These are phyloP conservation scores for Numenius arquata DNA, from an alignment of 2,113 vertebrate genomes.

Conservation along the genomic window DNA sequence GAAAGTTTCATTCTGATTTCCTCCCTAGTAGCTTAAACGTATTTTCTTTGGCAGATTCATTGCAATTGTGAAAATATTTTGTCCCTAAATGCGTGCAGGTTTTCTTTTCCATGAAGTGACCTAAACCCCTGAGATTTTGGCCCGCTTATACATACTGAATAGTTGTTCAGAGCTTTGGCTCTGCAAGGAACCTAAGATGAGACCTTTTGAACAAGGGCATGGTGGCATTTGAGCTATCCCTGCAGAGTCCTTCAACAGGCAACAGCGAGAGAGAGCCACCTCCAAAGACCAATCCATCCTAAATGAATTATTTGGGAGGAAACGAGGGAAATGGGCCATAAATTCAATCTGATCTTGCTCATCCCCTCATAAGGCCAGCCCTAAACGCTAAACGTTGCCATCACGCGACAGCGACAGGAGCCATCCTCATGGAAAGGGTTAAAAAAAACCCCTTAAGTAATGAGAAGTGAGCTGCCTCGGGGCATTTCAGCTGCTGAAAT, in stretches of 20 bases:
- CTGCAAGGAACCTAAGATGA: background rate
- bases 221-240: background rate
- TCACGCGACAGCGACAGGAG: background rate
- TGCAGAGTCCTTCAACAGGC: background rate
- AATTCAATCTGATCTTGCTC: background rate
- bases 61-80: background rate
- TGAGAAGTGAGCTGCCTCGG: background rate
- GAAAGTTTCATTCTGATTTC: background rate
- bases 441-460: background rate
- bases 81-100: background rate
- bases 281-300: background rate
- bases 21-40: background rate
- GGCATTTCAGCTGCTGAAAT: slow-evolving; percentile 39
- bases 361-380: background rate
- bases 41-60: slow-evolving; percentile 18
- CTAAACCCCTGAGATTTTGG: background rate
- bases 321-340: background rate
- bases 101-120: background rate
- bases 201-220: background rate
- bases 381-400: background rate
- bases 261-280: background rate
- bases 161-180: background rate
- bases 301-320: background rate
- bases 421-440: background rate
- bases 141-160: background rate